These are phyloP conservation scores for Mamestra brassicae DNA, from an alignment of 2,888 invertebrate genomes.

Conservation along the genomic window DNA sequence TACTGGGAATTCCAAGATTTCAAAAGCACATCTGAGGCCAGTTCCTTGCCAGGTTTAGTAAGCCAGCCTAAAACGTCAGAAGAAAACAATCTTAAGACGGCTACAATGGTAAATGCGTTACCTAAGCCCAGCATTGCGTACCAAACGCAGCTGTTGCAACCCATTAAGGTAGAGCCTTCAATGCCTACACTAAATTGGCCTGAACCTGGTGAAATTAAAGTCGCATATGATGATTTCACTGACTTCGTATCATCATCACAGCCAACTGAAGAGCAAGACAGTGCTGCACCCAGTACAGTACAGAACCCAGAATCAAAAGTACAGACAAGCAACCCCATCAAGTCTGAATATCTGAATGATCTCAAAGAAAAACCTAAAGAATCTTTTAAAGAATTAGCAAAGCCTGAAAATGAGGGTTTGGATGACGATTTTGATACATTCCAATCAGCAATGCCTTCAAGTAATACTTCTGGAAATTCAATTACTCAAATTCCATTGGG, in stretches of 20 bases:
- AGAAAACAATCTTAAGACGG: slow-evolving; percentile 54
- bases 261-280: slow-evolving; percentile 65
- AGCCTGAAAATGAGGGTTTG: slow-evolving; percentile 60
- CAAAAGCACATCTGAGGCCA: slow-evolving; percentile 71
- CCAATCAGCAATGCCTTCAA: slow-evolving; percentile 82
- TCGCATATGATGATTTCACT: slow-evolving; percentile 86
- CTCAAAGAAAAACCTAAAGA: slow-evolving; percentile 45
- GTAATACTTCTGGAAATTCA: slow-evolving; percentile 55
- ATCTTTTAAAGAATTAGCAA: slow-evolving; percentile 37
- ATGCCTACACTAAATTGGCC: slow-evolving; percentile 89
- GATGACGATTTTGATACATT: slow-evolving; percentile 88
- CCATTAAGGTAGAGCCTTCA: slow-evolving; percentile 84
- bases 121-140: slow-evolving; percentile 69
- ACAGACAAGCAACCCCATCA: slow-evolving; percentile 18
- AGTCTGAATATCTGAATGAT: slow-evolving; percentile 38
- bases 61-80: slow-evolving; percentile 40
- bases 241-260: slow-evolving; percentile 82
- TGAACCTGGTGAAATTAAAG: slow-evolving; percentile 87
- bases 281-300: not conserved
- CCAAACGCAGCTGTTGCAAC: slow-evolving; percentile 83
- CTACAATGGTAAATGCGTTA: slow-evolving; percentile 57
- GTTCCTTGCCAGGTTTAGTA: slow-evolving; percentile 41
- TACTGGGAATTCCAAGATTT: slow-evolving; percentile 89
- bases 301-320: slow-evolving; percentile 15
- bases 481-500: slow-evolving; percentile 65